phyloP scores from a whole-genome alignment of 2,888 invertebrate genomes.

The Polydrusus tereticollis region DNA sequence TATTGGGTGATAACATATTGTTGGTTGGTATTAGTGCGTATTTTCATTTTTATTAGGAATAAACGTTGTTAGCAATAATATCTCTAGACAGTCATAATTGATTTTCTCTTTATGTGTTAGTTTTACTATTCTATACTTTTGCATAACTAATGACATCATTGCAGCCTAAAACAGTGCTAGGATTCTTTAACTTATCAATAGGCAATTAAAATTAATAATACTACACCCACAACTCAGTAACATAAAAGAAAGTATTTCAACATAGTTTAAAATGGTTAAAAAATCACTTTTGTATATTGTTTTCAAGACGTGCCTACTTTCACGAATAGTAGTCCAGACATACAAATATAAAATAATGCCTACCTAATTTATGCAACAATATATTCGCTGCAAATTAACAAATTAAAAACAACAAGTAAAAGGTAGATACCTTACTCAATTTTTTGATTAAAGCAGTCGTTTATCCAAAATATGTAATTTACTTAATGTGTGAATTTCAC shows the following conservation, averaged over 20 bases:
- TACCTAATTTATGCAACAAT: too few relatives aligned
- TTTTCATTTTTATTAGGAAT: too few relatives aligned
- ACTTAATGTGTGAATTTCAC: too few relatives aligned
- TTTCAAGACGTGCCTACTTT: neutral
- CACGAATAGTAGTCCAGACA: neutral
- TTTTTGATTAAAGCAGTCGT: too few relatives aligned
- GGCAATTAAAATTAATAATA: neutral
- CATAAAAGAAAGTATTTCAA: neutral
- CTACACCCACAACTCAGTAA: neutral
- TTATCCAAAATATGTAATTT: too few relatives aligned
- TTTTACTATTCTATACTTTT: neutral
- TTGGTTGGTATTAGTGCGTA: too few relatives aligned
- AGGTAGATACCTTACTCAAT: neutral
- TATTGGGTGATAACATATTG: too few relatives aligned
- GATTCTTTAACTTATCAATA: neutral
- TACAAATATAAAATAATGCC: neutral
- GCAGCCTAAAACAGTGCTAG: neutral
- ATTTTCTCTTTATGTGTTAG: neutral
- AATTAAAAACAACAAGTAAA: too few relatives aligned
- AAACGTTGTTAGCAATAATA: neutral
- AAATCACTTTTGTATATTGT: conserved; percentile 4
- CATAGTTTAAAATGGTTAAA: neutral
- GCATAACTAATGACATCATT: neutral
- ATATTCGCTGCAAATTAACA: too few relatives aligned
- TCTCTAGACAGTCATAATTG: neutral